Percentiles rank a stretch among this genome's conserved stretches.
These are phyloP conservation scores for Montipora efflorescens DNA, from an alignment of 64 coral and sea anemone species.

Conservation along the genomic window DNA sequence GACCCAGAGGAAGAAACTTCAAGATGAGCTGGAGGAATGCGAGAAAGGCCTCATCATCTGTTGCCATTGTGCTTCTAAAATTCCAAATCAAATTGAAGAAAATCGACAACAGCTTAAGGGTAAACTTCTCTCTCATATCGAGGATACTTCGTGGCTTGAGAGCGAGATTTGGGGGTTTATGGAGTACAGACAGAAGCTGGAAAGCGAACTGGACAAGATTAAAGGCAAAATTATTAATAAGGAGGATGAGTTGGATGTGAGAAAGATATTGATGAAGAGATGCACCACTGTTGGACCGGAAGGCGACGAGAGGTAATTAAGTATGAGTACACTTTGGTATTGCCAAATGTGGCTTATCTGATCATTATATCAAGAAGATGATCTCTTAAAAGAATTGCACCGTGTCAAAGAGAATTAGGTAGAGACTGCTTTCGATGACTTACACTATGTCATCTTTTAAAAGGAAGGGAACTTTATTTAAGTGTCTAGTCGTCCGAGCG, in stretches of 20 bases:
- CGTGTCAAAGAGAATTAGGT: too few relatives aligned
- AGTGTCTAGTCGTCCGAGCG: too few relatives aligned
- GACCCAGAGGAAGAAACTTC: slow-evolving; percentile 73
- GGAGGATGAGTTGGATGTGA: slow-evolving; percentile 75
- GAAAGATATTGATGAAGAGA: slow-evolving; percentile 48
- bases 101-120: slow-evolving; percentile 50
- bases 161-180: slow-evolving; percentile 75
- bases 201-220: slow-evolving; percentile 73
- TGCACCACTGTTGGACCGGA: background rate
- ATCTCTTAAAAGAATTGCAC: too few relatives aligned
- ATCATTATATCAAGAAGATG: too few relatives aligned
- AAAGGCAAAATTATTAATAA: slow-evolving; percentile 65
- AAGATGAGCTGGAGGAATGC: slow-evolving; percentile 79
- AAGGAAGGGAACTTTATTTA: too few relatives aligned
- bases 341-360: background rate
- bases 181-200: slow-evolving; percentile 83
- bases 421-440: too few relatives aligned
- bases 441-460: too few relatives aligned
- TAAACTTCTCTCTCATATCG: slow-evolving; percentile 69
- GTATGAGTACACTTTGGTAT: background rate
- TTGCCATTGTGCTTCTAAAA: slow-evolving; percentile 56
- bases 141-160: slow-evolving; percentile 79
- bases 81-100: slow-evolving; percentile 61
- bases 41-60: slow-evolving; percentile 54
- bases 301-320: slow-evolving; percentile 6